Evolutionary conservation across 2,888 invertebrate genomes (phyloP).

Genomic region (Mycalesis mineus): DNA sequence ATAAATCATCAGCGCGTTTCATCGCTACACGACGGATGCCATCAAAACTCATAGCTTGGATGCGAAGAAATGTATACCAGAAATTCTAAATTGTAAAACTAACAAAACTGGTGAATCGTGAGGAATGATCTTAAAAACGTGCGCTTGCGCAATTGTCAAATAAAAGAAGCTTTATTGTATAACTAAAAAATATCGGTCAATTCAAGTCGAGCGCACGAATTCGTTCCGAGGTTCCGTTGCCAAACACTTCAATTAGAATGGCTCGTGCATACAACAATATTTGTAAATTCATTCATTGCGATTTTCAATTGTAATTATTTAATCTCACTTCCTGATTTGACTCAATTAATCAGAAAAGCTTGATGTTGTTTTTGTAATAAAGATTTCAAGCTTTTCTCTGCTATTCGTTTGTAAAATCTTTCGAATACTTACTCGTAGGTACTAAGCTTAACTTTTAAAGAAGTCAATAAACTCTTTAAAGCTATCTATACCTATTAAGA

Average conservation of each 20-base stretch:
- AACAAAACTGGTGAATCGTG: slow-evolving; percentile 15
- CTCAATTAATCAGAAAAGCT: background rate
- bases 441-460: too few relatives aligned
- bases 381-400: too few relatives aligned
- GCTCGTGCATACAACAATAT: slow-evolving; percentile 5
- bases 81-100: slow-evolving; percentile 3
- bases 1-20: too few relatives aligned
- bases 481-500: too few relatives aligned
- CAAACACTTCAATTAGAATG: slow-evolving; percentile 1
- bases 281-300: background rate
- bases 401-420: too few relatives aligned
- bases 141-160: slow-evolving; percentile 6
- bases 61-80: background rate
- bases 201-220: slow-evolving; percentile 3
- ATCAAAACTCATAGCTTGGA: too few relatives aligned
- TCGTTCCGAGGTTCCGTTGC: slow-evolving; percentile 5
- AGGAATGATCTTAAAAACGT: slow-evolving; percentile 11
- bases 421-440: too few relatives aligned
- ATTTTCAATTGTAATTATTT: background rate
- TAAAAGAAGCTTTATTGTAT: slow-evolving; percentile 3
- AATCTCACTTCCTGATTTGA: background rate
- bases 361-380: too few relatives aligned
- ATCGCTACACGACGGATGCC: too few relatives aligned
- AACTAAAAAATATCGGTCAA: slow-evolving; percentile 10
- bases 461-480: too few relatives aligned